Base-by-base conservation (phyloP, 1,140 invertebrate genomes). In the Samia ricini region DNA sequence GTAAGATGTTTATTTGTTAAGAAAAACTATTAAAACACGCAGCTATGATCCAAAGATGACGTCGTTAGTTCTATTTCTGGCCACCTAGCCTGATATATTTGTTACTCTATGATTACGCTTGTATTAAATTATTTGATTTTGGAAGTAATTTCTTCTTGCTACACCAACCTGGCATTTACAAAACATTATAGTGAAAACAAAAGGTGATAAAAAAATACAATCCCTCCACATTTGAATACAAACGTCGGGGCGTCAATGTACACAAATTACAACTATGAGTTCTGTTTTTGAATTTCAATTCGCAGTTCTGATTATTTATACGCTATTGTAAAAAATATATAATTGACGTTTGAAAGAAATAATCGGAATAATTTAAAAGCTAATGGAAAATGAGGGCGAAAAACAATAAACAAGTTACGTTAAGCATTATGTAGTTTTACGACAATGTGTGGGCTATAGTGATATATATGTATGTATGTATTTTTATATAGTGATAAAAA, bases 241-340 rank as follows among this genome's bases (percentile, higher is more conserved):
- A 88, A 72, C 71, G 79, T 64, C 71, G 74, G 80, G 80, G 81
- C 77, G 83, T 83, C 80, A 85, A 76, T 74, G 71, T 73, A 64
- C 62, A 70, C 74, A 80, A 80, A 82, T 81, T 83, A 81, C 79
- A 20, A 52, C 51, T 12, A 67, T 69, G 64, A 67, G 71, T 71
- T 78, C 72, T 74, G 76, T 76, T 81, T 81, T 72, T 63, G 75
- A 73, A 79, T 80, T 76, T 74, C 71, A 81, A 81, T 77, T 70
- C 73, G 69, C 74, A 69, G 71, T 71, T 57, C 69, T 73, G 69
- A 76, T 71, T 72, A 74, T 63, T 66, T 66, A 61, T 51, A 22
- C 21, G 23, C 49, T 50, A 49, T 59, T 59, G 21, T 59, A 2
- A 50, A 20, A 52, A 23, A 52, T n/a, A 8, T 21, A 23, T 52